These are phyloP conservation scores for Xyliphius kryptos DNA, from an alignment of 2,113 vertebrate species.

Conservation along the genomic window DNA sequence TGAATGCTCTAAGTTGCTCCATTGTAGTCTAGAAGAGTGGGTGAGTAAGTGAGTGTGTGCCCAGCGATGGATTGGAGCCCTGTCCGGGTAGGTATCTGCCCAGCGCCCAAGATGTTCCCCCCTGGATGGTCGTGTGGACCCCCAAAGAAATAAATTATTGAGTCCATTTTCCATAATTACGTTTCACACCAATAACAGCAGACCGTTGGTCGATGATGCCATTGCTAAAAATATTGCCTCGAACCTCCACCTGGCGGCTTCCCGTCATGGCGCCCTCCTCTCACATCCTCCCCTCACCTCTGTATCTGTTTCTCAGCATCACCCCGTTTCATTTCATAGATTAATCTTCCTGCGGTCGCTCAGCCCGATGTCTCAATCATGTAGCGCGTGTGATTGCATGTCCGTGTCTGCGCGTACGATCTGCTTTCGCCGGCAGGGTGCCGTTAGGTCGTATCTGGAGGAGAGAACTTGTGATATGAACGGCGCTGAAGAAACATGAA, in stretches of 20 bases:
- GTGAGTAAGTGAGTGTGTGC: too few relatives aligned
- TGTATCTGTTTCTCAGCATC: constrained; percentile 32
- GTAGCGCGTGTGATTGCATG: constrained; percentile 23
- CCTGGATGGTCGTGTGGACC: too few relatives aligned
- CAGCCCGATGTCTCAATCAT: constrained; percentile 61
- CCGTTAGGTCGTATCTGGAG: constrained; percentile 24
- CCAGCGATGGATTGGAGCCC: too few relatives aligned
- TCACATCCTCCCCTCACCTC: constrained; percentile 16
- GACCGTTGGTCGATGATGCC: too few relatives aligned
- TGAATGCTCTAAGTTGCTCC: too few relatives aligned
- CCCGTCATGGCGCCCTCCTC: constrained; percentile 29
- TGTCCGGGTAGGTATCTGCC: too few relatives aligned
- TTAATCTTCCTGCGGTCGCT: constrained; percentile 56
- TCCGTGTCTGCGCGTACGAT: constrained; percentile 32
- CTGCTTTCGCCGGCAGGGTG: constrained; percentile 41
- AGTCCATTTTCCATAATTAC: too few relatives aligned
- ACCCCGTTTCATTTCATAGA: constrained; percentile 63
- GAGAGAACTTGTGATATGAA: constrained; percentile 39
- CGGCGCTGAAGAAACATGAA: constrained; percentile 13
- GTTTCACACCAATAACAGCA: too few relatives aligned
- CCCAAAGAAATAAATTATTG: too few relatives aligned
- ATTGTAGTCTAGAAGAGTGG: too few relatives aligned
- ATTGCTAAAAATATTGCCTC: too few relatives aligned
- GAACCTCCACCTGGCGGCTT: constrained; percentile 3
- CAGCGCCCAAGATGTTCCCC: too few relatives aligned